Percentiles rank a stretch among this genome's conserved stretches.
These are phyloP conservation scores for Cataglyphis albicans DNA, from an alignment of 2,888 invertebrate genomes.

Conservation along the genomic window DNA sequence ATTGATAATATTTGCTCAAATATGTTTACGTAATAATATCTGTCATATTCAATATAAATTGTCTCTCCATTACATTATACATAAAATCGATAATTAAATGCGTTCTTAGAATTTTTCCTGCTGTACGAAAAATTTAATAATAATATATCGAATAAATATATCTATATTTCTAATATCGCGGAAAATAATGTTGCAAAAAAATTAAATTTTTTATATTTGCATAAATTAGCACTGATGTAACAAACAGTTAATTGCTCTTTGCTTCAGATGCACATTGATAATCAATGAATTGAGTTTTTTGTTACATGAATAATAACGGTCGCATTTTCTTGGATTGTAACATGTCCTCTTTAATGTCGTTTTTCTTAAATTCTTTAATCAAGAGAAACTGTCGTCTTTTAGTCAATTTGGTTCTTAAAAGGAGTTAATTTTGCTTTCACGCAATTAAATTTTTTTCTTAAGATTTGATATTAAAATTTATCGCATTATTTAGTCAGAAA, in stretches of 20 bases:
- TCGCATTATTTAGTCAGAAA: conserved; percentile 27
- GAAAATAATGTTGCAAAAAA: conserved; percentile 1
- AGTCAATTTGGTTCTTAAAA: neutral
- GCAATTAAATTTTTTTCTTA: conserved; percentile 19
- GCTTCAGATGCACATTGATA: neutral
- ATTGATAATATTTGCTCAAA: neutral
- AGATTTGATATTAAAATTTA: neutral
- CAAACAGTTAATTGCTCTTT: conserved; percentile 31
- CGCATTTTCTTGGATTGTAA: neutral
- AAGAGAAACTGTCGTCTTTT: conserved; percentile 15
- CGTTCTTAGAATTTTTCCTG: conserved; percentile 21
- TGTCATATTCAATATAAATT: conserved; percentile 12
- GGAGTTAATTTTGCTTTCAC: conserved; percentile 25
- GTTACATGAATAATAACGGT: conserved; percentile 9
- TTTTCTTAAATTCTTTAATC: conserved; percentile 44
- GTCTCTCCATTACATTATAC: neutral
- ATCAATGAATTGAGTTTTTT: conserved; percentile 41
- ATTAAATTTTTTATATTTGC: conserved; percentile 33
- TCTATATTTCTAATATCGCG: conserved; percentile 5
- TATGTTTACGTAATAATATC: conserved; percentile 29
- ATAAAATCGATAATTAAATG: conserved; percentile 4
- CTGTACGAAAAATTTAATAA: neutral
- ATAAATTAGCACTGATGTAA: conserved; percentile 37
- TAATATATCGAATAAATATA: too few relatives aligned
- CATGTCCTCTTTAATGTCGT: conserved; percentile 30